Percentiles rank a stretch among this genome's conserved stretches.
Evolutionary conservation across 2,797 vertebrate species (phyloP).

Genomic region (Dallia pectoralis): DNA sequence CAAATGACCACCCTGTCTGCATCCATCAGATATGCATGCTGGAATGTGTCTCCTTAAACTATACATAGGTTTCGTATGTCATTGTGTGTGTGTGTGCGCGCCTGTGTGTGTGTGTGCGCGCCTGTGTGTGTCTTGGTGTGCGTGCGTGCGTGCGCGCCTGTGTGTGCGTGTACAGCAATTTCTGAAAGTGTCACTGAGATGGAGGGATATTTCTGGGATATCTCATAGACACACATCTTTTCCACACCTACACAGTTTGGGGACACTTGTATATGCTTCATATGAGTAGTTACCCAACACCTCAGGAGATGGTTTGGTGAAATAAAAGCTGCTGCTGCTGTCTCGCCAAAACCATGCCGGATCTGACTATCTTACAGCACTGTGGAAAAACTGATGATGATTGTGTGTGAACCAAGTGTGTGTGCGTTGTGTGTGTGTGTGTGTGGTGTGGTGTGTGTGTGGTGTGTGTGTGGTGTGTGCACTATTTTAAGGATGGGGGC

Average conservation of each 20-base stretch:
- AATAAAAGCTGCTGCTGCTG: conserved; percentile 27
- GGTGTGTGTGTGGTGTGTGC: no score
- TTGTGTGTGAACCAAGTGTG: no score
- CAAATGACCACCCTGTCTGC: conserved; percentile 72
- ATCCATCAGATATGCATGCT: no score
- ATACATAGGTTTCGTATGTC: not conserved
- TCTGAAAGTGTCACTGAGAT: no score
- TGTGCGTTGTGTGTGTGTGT: no score
- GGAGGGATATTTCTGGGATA: no score
- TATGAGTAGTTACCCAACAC: conserved; percentile 28
- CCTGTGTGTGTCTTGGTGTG: conserved; percentile 17
- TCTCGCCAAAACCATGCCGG: not conserved
- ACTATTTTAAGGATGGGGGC: no score
- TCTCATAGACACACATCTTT: conserved; percentile 4
- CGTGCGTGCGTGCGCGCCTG: conserved; percentile 46
- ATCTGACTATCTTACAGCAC: conserved; percentile 10
- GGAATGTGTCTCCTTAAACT: no score
- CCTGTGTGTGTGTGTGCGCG: conserved; percentile 9
- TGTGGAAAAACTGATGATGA: conserved; percentile 31
- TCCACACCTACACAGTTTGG: no score
- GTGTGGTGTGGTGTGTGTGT: no score
- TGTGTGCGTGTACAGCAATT: not conserved
- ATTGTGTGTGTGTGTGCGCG: no score
- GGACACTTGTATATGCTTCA: conserved; percentile 22
- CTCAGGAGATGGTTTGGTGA: conserved; percentile 23